These are phyloP conservation scores for Sander vitreus DNA, from an alignment of 2,113 vertebrate species.

Conservation along the genomic window DNA sequence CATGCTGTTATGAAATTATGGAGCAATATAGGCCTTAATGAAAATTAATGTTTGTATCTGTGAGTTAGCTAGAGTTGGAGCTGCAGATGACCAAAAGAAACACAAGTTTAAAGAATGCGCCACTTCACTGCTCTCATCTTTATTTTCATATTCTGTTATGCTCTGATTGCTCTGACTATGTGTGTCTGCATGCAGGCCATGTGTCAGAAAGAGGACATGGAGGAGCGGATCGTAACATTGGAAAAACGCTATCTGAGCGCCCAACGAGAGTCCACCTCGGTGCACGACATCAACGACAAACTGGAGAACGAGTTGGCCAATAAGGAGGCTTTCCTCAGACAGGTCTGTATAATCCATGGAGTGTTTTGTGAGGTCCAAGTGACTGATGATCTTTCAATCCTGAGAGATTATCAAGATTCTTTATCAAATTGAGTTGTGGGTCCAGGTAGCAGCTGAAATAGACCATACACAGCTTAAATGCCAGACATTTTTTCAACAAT, in stretches of 20 bases:
- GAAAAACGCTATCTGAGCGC: constrained; percentile 99
- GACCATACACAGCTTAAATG: neutral
- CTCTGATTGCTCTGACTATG: constrained; percentile 1
- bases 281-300: constrained; percentile 99
- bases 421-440: neutral
- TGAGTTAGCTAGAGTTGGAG: neutral
- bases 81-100: neutral
- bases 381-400: neutral
- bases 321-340: constrained; percentile 97
- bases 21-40: neutral
- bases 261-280: constrained; percentile 97
- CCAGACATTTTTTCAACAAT: neutral
- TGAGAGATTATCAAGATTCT: neutral
- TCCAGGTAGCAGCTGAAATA: constrained; percentile 35
- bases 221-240: constrained; percentile 96
- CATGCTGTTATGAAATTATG: neutral
- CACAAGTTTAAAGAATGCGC: no score
- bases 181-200: constrained; percentile 87
- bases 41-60: neutral
- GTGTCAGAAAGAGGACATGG: constrained; percentile 99
- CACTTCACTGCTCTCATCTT: neutral
- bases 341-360: constrained; percentile 83
- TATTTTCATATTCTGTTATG: neutral
- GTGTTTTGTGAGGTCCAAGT: neutral
- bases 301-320: constrained; percentile 98